Evolutionary conservation across 2,888 invertebrate genomes (phyloP).

Genomic region (Ornithoptera priamus): DNA sequence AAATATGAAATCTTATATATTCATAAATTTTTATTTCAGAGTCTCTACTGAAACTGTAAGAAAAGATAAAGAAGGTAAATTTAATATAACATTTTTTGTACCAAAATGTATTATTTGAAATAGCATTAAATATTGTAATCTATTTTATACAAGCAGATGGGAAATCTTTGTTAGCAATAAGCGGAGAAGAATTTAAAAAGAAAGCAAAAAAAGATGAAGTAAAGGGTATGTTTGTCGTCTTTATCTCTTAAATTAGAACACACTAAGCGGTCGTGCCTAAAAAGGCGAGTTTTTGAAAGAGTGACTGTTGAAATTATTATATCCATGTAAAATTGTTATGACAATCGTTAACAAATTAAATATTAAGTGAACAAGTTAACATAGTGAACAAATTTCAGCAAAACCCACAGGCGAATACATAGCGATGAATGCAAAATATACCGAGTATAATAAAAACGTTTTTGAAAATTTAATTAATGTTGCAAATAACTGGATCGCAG

Average conservation of each 20-base stretch:
- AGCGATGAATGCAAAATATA: slow-evolving; percentile 58
- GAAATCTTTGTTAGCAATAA: slow-evolving; percentile 44
- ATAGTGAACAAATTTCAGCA: slow-evolving; percentile 39
- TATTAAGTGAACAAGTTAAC: background rate
- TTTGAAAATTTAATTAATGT: slow-evolving; percentile 61
- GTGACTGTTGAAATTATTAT: too few species aligned
- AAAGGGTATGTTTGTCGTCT: slow-evolving; percentile 44
- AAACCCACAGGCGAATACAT: slow-evolving; percentile 57
- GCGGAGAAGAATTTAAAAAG: slow-evolving; percentile 56
- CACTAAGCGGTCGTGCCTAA: too few species aligned
- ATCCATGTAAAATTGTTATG: too few species aligned
- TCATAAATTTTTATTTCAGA: background rate
- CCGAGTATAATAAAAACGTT: slow-evolving; percentile 62
- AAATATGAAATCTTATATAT: too few species aligned
- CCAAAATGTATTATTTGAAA: background rate
- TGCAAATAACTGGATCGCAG: slow-evolving; percentile 67
- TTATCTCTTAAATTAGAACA: background rate
- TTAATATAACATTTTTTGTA: background rate
- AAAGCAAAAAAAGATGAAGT: slow-evolving; percentile 62
- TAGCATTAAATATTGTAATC: background rate
- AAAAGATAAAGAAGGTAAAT: slow-evolving; percentile 9
- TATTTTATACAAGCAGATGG: slow-evolving; percentile 37
- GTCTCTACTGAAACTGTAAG: background rate
- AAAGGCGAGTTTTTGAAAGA: too few species aligned
- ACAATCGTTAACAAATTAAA: too few species aligned